Percentiles rank a stretch among this genome's conserved stretches.
Conservation (phyloP, 2,888 invertebrate genomes). For the Aelia acuminata region DNA sequence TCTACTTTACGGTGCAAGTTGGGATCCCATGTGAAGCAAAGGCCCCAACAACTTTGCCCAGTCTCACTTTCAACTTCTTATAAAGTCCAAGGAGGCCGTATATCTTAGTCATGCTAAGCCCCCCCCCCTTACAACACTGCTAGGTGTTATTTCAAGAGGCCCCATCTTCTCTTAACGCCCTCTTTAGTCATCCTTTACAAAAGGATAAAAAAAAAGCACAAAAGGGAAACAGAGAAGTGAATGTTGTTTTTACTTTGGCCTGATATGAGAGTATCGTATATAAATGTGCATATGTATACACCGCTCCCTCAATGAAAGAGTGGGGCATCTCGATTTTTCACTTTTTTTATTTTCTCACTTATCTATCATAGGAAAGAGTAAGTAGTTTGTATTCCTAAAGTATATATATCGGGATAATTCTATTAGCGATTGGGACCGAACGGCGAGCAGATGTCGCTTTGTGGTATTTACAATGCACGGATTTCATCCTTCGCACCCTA, state of each 20-base stretch:
- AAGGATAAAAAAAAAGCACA: not conserved
- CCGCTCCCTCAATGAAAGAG: too few relatives aligned
- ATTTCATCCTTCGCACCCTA: too few relatives aligned
- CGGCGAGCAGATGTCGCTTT: too few relatives aligned
- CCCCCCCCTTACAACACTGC: not conserved
- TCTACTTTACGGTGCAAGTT: not conserved
- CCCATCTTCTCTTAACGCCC: not conserved
- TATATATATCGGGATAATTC: too few relatives aligned
- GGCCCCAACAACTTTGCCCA: not conserved
- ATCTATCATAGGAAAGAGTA: too few relatives aligned
- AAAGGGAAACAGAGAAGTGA: not conserved
- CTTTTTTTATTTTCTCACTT: too few relatives aligned
- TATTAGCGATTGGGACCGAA: too few relatives aligned
- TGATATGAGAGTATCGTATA: too few relatives aligned
- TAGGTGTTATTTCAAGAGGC: slow-evolving; percentile 37
- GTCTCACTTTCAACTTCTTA: slow-evolving; percentile 27
- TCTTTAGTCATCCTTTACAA: not conserved
- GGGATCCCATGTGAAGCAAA: not conserved
- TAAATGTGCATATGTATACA: too few relatives aligned
- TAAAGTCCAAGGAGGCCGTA: slow-evolving; percentile 14
- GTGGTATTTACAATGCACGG: too few relatives aligned
- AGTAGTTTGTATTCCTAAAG: too few relatives aligned
- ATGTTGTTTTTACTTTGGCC: not conserved
- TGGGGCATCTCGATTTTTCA: too few relatives aligned
- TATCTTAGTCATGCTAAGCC: slow-evolving; percentile 36